Conservation (phyloP, 2,797 vertebrate genomes). For the Myotis daubentonii region DNA sequence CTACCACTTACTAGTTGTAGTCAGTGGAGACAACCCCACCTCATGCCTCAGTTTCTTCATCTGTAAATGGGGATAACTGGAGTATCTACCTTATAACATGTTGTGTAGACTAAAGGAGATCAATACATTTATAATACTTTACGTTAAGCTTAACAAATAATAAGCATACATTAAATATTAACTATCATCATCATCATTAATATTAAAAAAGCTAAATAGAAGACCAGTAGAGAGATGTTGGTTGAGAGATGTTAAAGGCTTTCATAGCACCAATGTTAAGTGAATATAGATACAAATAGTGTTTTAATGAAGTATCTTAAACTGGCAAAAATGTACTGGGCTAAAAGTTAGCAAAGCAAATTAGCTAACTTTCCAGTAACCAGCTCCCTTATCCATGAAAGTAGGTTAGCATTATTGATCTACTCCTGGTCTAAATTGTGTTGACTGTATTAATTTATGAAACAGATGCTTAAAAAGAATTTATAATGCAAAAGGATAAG, state of each 20-base stretch:
- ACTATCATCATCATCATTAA: conserved; percentile 3
- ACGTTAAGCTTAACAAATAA: neutral
- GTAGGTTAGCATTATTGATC: neutral
- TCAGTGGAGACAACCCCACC: neutral
- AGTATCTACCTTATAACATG: neutral
- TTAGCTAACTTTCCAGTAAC: neutral
- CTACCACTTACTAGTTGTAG: neutral
- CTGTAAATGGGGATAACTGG: neutral
- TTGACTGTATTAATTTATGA: conserved; percentile 3
- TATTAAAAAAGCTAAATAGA: neutral
- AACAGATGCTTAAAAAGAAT: conserved; percentile 9
- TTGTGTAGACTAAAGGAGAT: neutral
- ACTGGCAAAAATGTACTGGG: neutral
- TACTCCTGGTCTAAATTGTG: neutral
- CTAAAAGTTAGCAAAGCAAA: conserved; percentile 14
- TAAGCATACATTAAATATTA: conserved; percentile 23
- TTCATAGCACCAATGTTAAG: conserved; percentile 14
- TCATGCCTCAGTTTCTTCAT: neutral
- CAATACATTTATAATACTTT: neutral
- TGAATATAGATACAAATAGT: neutral
- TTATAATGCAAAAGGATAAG: conserved; percentile 6
- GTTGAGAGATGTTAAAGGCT: conserved; percentile 11
- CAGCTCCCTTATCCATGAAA: neutral
- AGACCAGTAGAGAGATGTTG: neutral
- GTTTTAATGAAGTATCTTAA: conserved; percentile 42